phyloP scores from a whole-genome alignment of 2,888 invertebrate species.

The Drosophila pegasa region DNA sequence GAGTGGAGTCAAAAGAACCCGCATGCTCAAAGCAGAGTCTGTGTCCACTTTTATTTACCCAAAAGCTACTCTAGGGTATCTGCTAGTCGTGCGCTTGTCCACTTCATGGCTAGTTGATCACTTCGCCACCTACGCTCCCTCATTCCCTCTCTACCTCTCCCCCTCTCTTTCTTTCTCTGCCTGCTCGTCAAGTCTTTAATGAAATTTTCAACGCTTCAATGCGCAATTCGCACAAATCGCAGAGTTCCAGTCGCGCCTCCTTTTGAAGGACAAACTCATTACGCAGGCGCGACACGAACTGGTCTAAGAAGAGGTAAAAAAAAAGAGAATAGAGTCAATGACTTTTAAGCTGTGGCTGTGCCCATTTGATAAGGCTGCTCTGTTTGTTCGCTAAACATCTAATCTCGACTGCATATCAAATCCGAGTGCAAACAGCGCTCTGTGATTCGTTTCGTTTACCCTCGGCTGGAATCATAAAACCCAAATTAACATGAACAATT shows the following conservation, averaged over 20 bases:
- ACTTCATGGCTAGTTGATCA: constrained; percentile 40
- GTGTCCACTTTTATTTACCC: no score
- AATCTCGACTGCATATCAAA: constrained; percentile 44
- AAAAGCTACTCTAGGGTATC: neutral
- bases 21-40: no score
- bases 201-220: constrained; percentile 57
- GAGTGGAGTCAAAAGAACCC: no score
- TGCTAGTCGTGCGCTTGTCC: no score
- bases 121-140: neutral
- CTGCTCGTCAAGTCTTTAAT: constrained; percentile 44
- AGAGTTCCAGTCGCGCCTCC: constrained; percentile 1
- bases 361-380: constrained; percentile 36
- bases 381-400: constrained; percentile 35
- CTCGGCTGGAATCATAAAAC: constrained; percentile 37
- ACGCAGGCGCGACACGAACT: constrained; percentile 19
- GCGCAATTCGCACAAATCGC: constrained; percentile 63
- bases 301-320: neutral
- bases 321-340: constrained; percentile 18
- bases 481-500: constrained; percentile 56
- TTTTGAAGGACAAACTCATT: constrained; percentile 61
- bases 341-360: constrained; percentile 26
- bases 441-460: constrained; percentile 12
- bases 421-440: constrained; percentile 17
- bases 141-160: neutral
- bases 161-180: neutral